phyloP scores from a whole-genome alignment of 2,888 invertebrate genomes.

The Copidosoma aretas region DNA sequence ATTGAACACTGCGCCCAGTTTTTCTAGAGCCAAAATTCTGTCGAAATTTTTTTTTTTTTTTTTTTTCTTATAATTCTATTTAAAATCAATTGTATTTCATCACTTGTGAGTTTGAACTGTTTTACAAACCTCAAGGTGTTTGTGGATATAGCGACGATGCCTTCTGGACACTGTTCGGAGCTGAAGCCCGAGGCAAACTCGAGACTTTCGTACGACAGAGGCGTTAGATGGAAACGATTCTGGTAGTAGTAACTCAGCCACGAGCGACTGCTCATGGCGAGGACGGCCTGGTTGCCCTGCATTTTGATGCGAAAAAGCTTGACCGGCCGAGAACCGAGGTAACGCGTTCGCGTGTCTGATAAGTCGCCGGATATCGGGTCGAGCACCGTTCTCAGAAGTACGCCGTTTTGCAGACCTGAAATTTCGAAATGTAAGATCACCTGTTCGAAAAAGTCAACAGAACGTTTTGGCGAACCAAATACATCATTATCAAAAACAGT shows the following conservation, averaged over 20 bases:
- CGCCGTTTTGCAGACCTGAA: slow-evolving; percentile 88
- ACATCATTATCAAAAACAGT: slow-evolving; percentile 34
- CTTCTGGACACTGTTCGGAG: slow-evolving; percentile 98
- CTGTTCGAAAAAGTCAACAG: neutral
- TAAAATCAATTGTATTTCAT: too few species aligned
- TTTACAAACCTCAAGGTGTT: slow-evolving; percentile 75
- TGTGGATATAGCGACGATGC: slow-evolving; percentile 98
- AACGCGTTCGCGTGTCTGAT: slow-evolving; percentile 95
- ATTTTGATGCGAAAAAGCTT: slow-evolving; percentile 95
- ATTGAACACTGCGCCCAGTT: slow-evolving; percentile 98
- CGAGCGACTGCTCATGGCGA: slow-evolving; percentile 96
- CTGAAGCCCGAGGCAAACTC: slow-evolving; percentile 98
- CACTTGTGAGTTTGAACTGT: too few species aligned
- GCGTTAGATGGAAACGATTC: slow-evolving; percentile 93
- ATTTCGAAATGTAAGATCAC: slow-evolving; percentile 1
- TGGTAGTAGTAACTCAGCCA: slow-evolving; percentile 99
- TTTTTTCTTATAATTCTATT: too few species aligned
- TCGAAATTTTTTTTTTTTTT: too few species aligned
- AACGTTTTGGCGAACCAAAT: slow-evolving; percentile 3
- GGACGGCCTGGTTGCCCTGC: slow-evolving; percentile 94
- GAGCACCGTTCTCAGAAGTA: slow-evolving; percentile 88
- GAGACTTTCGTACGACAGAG: slow-evolving; percentile 92
- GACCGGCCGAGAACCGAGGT: slow-evolving; percentile 93
- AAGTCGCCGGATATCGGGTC: slow-evolving; percentile 96
- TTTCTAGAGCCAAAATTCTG: slow-evolving; percentile 95